A percentile compares a stretch with the other conserved stretches of the same genome.
phyloP scores from a whole-genome alignment of 2,888 invertebrate genomes.

The Syritta pipiens region DNA sequence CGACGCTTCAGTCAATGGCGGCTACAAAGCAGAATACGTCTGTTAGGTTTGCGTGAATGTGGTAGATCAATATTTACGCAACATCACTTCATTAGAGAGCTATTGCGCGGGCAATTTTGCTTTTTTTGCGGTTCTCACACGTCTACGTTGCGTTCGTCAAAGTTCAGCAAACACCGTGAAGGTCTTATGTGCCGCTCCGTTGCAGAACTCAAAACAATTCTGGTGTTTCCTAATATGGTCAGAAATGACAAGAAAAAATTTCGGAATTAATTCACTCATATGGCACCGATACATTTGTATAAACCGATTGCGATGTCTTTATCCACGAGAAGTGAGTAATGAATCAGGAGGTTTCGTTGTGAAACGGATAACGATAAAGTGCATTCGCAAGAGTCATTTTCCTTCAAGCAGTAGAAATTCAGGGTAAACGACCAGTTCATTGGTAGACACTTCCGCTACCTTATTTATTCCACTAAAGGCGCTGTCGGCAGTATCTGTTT shows the following conservation, averaged over 20 bases:
- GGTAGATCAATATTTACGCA: conserved; percentile 56
- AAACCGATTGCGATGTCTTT: neutral
- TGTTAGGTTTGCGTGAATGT: neutral
- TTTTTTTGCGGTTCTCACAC: neutral
- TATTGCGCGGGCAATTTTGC: neutral
- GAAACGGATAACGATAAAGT: neutral
- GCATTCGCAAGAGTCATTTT: neutral
- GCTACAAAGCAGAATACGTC: too few relatives aligned
- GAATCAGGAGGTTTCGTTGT: neutral
- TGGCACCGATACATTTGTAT: too few relatives aligned
- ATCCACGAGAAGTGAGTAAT: conserved; percentile 25
- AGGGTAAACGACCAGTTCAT: conserved; percentile 24
- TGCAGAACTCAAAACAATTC: neutral
- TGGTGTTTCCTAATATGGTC: conserved; percentile 34
- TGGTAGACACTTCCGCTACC: conserved; percentile 30
- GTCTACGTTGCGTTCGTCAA: conserved; percentile 40
- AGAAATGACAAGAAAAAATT: conserved; percentile 17
- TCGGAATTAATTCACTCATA: too few relatives aligned
- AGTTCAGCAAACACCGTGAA: conserved; percentile 58
- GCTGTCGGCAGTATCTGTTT: too few relatives aligned
- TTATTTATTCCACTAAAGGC: too few relatives aligned
- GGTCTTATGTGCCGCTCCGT: conserved; percentile 35
- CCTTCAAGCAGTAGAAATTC: neutral
- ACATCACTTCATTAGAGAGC: conserved; percentile 28
- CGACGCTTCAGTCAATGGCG: too few relatives aligned